A percentile compares a stretch with the other conserved stretches of the same genome.
Conservation (phyloP, 2,797 vertebrate genomes). For the Siniperca undulata region DNA sequence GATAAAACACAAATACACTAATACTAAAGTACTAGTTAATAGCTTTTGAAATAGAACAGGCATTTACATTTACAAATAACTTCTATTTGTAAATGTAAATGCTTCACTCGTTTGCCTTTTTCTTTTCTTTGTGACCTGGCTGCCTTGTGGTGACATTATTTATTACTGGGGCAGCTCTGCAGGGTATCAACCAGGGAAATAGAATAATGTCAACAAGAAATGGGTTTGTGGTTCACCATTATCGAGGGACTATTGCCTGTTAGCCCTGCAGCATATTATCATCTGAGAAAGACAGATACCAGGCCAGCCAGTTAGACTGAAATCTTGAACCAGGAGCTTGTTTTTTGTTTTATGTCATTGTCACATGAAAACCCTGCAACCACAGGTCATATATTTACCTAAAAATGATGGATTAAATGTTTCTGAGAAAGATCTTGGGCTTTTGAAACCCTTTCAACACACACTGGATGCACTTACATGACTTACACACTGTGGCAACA, state of each 20-base stretch:
- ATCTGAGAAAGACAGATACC: conserved; percentile 45
- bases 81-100: too few relatives aligned
- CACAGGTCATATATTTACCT: not conserved
- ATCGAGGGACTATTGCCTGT: conserved; percentile 60
- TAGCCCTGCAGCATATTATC: conserved; percentile 54
- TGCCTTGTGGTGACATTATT: conserved; percentile 60
- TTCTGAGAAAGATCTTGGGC: conserved; percentile 5
- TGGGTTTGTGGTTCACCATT: conserved; percentile 82
- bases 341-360: conserved; percentile 11
- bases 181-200: conserved; percentile 63
- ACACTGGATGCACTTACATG: not conserved
- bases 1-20: conserved; percentile 11
- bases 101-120: not conserved
- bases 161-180: conserved; percentile 74
- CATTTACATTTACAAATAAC: too few relatives aligned
- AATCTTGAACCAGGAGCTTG: conserved; percentile 27
- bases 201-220: conserved; percentile 74
- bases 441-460: conserved; percentile 3
- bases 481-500: conserved; percentile 14
- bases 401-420: conserved; percentile 23
- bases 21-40: conserved; percentile 1
- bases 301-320: conserved; percentile 48
- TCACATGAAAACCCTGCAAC: conserved; percentile 7
- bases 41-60: not conserved
- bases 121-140: conserved; percentile 38